Percentiles rank a stretch among this genome's conserved stretches.
These are phyloP conservation scores for Etheostoma cragini DNA, from an alignment of 2,113 vertebrate genomes.

Conservation along the genomic window DNA sequence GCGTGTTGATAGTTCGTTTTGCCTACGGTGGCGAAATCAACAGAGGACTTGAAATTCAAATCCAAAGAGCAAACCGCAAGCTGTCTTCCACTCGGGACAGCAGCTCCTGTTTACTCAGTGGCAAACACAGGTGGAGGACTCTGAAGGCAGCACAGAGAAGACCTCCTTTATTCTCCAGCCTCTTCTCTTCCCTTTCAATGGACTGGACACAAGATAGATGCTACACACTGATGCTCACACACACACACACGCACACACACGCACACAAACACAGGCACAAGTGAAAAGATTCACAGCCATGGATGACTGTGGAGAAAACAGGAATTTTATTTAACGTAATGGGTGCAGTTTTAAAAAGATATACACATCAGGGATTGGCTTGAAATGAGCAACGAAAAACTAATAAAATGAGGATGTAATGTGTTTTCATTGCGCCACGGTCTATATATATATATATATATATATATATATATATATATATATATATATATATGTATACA, in stretches of 20 bases:
- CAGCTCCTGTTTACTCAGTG: conserved; percentile 73
- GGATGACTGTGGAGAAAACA: conserved; percentile 22
- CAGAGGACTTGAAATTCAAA: conserved; percentile 72
- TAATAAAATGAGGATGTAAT: too few relatives aligned
- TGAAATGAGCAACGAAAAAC: too few relatives aligned
- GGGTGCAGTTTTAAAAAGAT: too few relatives aligned
- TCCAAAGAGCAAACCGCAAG: conserved; percentile 67
- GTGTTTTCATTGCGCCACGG: too few relatives aligned
- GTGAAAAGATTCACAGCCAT: conserved; percentile 33
- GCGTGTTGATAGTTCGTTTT: conserved; percentile 64
- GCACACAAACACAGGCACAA: background rate
- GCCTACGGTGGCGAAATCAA: conserved; percentile 57
- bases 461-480: too few relatives aligned
- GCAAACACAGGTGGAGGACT: conserved; percentile 73
- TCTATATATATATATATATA: too few relatives aligned
- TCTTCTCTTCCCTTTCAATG: conserved; percentile 44
- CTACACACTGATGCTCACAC: background rate
- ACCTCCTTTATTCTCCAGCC: conserved; percentile 18
- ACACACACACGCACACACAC: too few relatives aligned
- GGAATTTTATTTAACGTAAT: background rate
- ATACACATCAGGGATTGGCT: too few relatives aligned
- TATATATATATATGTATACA: too few relatives aligned
- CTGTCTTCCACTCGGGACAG: conserved; percentile 58
- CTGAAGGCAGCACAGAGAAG: conserved; percentile 11
- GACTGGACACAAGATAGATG: conserved; percentile 42